Base-by-base conservation (phyloP, 2,888 invertebrate genomes). In the Anoplius nigerrimus region DNA sequence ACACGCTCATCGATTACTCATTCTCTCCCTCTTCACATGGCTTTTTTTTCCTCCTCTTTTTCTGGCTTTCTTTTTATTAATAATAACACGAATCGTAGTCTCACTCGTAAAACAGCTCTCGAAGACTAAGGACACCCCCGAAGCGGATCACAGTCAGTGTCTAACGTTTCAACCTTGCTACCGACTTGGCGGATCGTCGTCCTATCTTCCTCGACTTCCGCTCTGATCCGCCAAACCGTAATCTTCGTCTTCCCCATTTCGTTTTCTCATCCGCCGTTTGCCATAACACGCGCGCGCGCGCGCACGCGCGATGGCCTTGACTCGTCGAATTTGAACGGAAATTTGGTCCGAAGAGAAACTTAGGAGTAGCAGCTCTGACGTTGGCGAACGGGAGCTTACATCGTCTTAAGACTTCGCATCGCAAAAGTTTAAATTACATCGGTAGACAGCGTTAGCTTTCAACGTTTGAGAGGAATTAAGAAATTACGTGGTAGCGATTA, bases 131-230 rank as follows among this genome's bases (percentile, higher is more conserved):
- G 84, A 84, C 87, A 79, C 84, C 83, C 84, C 83, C 82, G 87
- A 89, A 84, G 84, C 87, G 75, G 84, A 88, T 84, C 90, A 90
- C 86, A 89, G 88, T 86, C 84, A 84, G 82, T 83, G 82, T 84
- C 82, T 86, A 82, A n/a, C 82, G 82, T 80, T 75, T 83, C 74
- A 71, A 79, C 72, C 66, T 68, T 34, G 79, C 79, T 80, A n/a
- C n/a, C 80, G 76, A 74, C 76, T 69, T 72, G 75, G 69, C 34
- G 34, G 34, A 34, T 34, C 34, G 2, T 34, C 11, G 1, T 1
- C 6, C 34, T 11, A 6, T 34, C 11, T 24, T 24, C 3, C 24
- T 24, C 2, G 24, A 24, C 24, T 24, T 24, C 6, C n/a, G n/a
- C n/a, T 24, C 24, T 24, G 24, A 24, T 24, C 24, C 24, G 24